Evolutionary conservation across 2,888 invertebrate species (phyloP).

Genomic region (Lepidocyrtinus sp.): DNA sequence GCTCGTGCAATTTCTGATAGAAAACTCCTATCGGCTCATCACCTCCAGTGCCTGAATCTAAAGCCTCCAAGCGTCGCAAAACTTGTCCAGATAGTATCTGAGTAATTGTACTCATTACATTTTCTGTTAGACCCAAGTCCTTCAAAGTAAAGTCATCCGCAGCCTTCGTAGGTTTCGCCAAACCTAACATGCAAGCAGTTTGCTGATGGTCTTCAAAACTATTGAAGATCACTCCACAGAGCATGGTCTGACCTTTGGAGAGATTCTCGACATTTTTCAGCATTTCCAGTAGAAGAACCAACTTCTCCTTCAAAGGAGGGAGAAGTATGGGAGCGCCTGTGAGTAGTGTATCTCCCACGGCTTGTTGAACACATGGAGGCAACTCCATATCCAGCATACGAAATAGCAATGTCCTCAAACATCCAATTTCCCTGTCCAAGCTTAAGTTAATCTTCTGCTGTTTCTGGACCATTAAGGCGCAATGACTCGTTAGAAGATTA

Average conservation of each 20-base stretch:
- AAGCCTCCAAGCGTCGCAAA: constrained; percentile 71
- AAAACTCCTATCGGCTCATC: constrained; percentile 55
- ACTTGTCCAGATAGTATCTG: constrained; percentile 63
- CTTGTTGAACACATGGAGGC: constrained; percentile 74
- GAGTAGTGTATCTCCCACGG: constrained; percentile 76
- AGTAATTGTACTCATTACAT: constrained; percentile 63
- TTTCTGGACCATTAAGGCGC: constrained; percentile 75
- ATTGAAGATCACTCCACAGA: constrained; percentile 77
- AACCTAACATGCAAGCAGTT: constrained; percentile 76
- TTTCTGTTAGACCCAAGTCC: constrained; percentile 62
- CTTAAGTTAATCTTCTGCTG: constrained; percentile 73
- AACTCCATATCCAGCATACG: constrained; percentile 69
- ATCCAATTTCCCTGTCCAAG: constrained; percentile 75
- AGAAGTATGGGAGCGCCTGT: constrained; percentile 77
- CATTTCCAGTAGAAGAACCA: constrained; percentile 76
- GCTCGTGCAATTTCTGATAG: constrained; percentile 72
- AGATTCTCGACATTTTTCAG: constrained; percentile 76
- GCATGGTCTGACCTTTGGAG: constrained; percentile 77
- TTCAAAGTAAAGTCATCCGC: constrained; percentile 55
- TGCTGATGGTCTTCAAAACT: constrained; percentile 78
- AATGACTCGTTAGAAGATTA: constrained; percentile 76
- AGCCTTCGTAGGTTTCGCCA: constrained; percentile 71
- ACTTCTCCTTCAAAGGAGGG: constrained; percentile 77
- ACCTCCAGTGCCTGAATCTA: background rate
- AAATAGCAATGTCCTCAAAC: constrained; percentile 76